Base-by-base conservation (phyloP, 2,888 invertebrate species). In the Diadegma fenestrale region DNA sequence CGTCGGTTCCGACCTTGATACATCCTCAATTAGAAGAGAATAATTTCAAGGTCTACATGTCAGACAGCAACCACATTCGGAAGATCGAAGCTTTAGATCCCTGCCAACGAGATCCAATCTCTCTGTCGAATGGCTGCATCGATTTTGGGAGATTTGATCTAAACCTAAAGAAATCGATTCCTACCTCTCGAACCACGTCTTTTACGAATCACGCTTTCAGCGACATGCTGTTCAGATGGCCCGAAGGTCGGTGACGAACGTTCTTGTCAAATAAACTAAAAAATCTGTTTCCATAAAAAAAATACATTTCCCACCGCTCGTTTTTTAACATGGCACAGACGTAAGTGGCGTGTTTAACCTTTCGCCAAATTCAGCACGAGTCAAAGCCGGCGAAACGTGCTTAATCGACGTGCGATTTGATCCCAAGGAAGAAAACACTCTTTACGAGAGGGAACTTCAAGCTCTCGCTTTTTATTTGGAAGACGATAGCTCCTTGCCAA, bases 371-470 rank as follows among this genome's bases (percentile, higher is more conserved):
- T 86, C 84, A 51, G 82, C 89, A 2, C 87, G 75, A 63, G 90
- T 94, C 41, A 87, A 87, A 5, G 84, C 90, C 0, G 87, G 90
- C 30, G 89, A 91, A 80, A 90, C 92, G 2, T 91, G 89, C 19
- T 80, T 91, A 45, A 94, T 94, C 84, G 93, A 94, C 88, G 90
- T 93, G n/a, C 80, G 88, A 17, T 94, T 94, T 86, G 80, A 86
- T 30, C 94, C 94, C 0, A 75, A 86, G 3, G 85, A 89, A 41
- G 84, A 88, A 43, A 90, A 92, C 61, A 86, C 85, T 19, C 86
- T 94, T 37, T 94, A 91, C 85, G 88, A 87, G 6, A 89, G 89
- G 75, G 91, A 90, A 48, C 81, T 94, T 61, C 88, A 88, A 3
- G 94, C 90, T 0, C 91, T 91, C 37, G 89, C 93, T 19, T 90